Evolutionary conservation across 1,140 invertebrate genomes (phyloP).

Genomic region (Melanaphis sacchari): DNA sequence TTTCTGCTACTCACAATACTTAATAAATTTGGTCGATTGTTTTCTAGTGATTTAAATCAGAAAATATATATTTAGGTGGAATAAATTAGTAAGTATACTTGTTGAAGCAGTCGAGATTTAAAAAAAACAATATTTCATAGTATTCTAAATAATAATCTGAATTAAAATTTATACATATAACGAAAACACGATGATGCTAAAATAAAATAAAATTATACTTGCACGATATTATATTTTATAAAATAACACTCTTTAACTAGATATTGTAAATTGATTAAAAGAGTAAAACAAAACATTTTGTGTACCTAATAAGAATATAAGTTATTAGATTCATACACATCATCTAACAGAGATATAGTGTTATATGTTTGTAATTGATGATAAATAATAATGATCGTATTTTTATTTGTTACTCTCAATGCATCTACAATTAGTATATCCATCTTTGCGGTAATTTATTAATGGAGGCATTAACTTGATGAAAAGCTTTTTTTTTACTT

Average conservation of each 20-base stretch:
- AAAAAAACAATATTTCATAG: background rate
- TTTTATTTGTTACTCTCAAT: conserved; percentile 7
- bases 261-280: background rate
- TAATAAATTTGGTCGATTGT: background rate
- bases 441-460: background rate
- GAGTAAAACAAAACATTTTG: background rate
- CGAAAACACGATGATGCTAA: background rate
- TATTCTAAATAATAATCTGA: background rate
- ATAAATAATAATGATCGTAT: background rate
- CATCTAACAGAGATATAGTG: background rate
- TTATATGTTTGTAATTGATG: background rate
- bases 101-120: background rate
- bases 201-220: background rate
- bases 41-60: background rate
- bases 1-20: background rate
- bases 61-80: background rate
- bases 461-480: background rate
- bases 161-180: background rate
- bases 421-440: background rate
- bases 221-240: background rate
- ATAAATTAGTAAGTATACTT: background rate
- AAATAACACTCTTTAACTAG: background rate
- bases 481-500: background rate
- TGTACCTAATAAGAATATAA: background rate
- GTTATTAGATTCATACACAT: background rate